A percentile compares a stretch with the other conserved stretches of the same genome.
These are phyloP conservation scores for Microplitis mediator DNA, from an alignment of 1,140 invertebrate genomes.

Conservation along the genomic window DNA sequence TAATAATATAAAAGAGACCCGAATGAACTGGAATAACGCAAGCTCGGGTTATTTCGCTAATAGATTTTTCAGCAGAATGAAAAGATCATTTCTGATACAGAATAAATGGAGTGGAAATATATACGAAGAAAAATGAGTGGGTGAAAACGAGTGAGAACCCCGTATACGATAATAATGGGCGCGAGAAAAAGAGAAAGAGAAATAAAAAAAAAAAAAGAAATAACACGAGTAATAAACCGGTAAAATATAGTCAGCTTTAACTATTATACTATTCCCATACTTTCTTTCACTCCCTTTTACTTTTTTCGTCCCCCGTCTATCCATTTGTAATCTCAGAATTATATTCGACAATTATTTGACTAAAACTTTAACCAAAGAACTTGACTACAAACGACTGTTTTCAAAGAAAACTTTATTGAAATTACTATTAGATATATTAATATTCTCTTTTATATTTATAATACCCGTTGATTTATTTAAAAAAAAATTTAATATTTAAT, in stretches of 20 bases:
- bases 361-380: neutral
- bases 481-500: no score
- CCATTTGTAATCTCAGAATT: neutral
- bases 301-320: neutral
- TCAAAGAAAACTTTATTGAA: neutral
- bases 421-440: neutral
- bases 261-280: neutral
- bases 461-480: no score
- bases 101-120: constrained; percentile 35
- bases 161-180: neutral
- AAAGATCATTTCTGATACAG: constrained; percentile 34
- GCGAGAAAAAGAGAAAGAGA: neutral
- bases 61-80: constrained; percentile 38
- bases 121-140: constrained; percentile 30
- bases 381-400: neutral
- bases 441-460: neutral
- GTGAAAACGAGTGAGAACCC: neutral
- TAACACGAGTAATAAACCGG: neutral
- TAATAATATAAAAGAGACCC: neutral
- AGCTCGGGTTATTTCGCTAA: constrained; percentile 34
- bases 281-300: neutral
- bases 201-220: neutral
- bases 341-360: neutral
- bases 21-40: constrained; percentile 19
- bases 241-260: neutral